Base-by-base conservation (phyloP, 35 echinoderm and acorn worm species). In the Apostichopus parvimensis region DNA sequence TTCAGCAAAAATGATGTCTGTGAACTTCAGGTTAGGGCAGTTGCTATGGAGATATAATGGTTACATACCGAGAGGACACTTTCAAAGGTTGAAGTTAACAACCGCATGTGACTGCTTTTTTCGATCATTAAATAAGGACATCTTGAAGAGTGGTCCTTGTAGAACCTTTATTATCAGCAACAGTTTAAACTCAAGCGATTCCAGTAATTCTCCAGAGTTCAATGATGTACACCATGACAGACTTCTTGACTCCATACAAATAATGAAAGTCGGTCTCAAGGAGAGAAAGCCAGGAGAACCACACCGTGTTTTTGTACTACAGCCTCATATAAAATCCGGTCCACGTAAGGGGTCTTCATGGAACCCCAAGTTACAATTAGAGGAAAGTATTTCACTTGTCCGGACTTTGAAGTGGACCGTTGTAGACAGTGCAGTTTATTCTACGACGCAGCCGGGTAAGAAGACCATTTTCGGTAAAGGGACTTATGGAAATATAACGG, bases 381-480 rank as follows among this genome's bases (percentile, higher is more conserved):
- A 91, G 55, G 96, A 98, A 87, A 77, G 94, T 25, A 66, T 94
- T 3, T 79, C 96, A 17, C 87, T 98, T 18, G 91, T 95, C 1
- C 83, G 93, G 79, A 98, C 96, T 3, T 54, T 98, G 34, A 80
- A 88, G 45, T 94, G 96, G 92, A 91, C 8, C 18, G 66, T 94
- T 10, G 60, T 93, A 5, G 94, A 94, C 14, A 87, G 83, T 17
- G 52, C 77, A 24, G 76, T 92, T 9, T 77, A 90, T 17, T 70
- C 76, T 14, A 57, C 87, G 1, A 79, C 78, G 54, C 80, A 83
- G 6, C 62, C 91, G 2, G 86, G 26, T 18, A 92, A 94, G 60
- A 94, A 94, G 65, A 75, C 13, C 15, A 58, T 98, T 10, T 98
- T 95, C 92, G 96, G 96, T 15, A 95, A 98, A 76, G 96, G 96